These are phyloP conservation scores for Liparis tanakae DNA, from an alignment of 2,797 vertebrate species.

Conservation along the genomic window DNA sequence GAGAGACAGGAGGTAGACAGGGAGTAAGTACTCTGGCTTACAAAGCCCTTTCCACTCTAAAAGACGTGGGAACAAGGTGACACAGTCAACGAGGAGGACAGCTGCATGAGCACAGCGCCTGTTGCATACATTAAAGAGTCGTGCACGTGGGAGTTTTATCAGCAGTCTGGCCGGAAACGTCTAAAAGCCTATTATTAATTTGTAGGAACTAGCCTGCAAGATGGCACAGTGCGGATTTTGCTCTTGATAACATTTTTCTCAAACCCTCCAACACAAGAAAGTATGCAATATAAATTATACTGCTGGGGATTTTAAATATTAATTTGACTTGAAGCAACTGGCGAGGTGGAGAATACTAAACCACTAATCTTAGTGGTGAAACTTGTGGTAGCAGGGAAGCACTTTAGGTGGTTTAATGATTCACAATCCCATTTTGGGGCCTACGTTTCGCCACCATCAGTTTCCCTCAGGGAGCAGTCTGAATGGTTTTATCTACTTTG, in stretches of 20 bases:
- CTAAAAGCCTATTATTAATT: not conserved
- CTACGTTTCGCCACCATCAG: not conserved
- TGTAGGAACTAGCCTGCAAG: not conserved
- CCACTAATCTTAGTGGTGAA: not conserved
- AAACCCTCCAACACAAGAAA: not conserved
- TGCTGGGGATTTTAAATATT: not conserved
- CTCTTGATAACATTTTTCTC: not conserved
- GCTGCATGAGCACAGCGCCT: constrained; percentile 6
- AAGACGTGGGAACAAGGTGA: constrained; percentile 20
- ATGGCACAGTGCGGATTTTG: constrained; percentile 13
- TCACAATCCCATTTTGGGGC: constrained; percentile 11
- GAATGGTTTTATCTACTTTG: not conserved
- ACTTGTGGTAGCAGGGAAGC: constrained; percentile 6
- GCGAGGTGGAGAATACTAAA: not conserved
- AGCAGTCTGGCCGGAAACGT: constrained; percentile 1
- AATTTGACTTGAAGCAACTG: not conserved
- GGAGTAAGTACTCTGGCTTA: not conserved
- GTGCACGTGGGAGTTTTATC: constrained; percentile 6
- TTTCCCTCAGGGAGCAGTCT: not conserved
- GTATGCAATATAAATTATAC: not conserved
- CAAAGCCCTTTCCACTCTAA: constrained; percentile 14
- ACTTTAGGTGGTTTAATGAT: constrained; percentile 26
- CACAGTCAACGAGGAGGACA: constrained; percentile 12
- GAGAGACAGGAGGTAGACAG: not conserved
- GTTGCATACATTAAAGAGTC: not conserved